Percentiles rank a stretch among this genome's conserved stretches.
These are phyloP conservation scores for Lypha dubia DNA, from an alignment of 2,888 invertebrate genomes.

Conservation along the genomic window DNA sequence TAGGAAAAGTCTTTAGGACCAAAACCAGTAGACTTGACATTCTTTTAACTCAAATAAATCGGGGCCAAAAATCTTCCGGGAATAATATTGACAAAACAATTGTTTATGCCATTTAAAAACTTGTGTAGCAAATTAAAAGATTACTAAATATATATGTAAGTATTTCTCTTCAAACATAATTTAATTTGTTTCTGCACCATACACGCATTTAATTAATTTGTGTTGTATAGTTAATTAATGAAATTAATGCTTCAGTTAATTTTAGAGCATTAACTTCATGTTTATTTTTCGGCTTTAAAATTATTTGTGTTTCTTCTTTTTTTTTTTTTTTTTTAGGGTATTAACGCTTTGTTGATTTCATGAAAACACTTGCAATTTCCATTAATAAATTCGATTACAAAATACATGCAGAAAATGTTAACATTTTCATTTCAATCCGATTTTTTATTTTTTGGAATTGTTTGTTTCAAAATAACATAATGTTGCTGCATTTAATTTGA, in stretches of 20 bases:
- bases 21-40: too few relatives aligned
- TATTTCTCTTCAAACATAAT: neutral
- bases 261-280: constrained; percentile 78
- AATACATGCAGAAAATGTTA: constrained; percentile 32
- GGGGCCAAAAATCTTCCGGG: too few relatives aligned
- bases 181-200: neutral
- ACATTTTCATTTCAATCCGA: constrained; percentile 8
- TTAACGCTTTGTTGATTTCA: constrained; percentile 70
- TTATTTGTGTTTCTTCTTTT: neutral
- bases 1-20: too few relatives aligned
- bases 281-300: constrained; percentile 12
- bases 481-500: constrained; percentile 24
- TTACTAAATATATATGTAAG: neutral
- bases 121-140: neutral
- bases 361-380: constrained; percentile 65
- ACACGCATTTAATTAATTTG: constrained; percentile 35
- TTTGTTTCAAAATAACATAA: constrained; percentile 22
- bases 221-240: constrained; percentile 13
- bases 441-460: too few relatives aligned
- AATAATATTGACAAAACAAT: neutral
- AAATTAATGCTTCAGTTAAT: constrained; percentile 76
- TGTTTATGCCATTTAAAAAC: neutral
- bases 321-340: constrained; percentile 36
- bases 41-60: too few relatives aligned
- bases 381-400: constrained; percentile 54